These are phyloP conservation scores for Schizothorax lantsangensis DNA, from an alignment of 2,797 vertebrate species.

Conservation along the genomic window DNA sequence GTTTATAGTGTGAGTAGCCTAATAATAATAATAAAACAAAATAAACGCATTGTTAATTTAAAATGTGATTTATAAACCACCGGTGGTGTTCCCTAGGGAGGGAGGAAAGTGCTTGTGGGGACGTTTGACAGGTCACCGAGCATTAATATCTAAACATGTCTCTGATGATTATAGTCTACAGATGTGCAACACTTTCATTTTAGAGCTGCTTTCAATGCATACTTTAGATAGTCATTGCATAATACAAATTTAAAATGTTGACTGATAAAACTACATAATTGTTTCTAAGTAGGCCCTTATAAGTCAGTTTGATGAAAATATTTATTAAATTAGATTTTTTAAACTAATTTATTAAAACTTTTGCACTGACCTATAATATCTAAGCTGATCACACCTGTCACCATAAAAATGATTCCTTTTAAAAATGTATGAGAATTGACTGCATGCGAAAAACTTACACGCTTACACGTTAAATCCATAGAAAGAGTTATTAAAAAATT, in stretches of 20 bases:
- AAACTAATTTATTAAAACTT: too few relatives aligned
- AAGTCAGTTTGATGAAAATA: not conserved
- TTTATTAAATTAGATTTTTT: too few relatives aligned
- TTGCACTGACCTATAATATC: not conserved
- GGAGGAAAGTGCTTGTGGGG: slow-evolving; percentile 64
- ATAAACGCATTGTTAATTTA: not conserved
- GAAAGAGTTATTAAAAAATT: not conserved
- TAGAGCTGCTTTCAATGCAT: slow-evolving; percentile 65
- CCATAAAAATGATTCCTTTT: not conserved
- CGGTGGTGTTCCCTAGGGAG: not conserved
- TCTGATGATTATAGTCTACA: slow-evolving; percentile 67
- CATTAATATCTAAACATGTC: slow-evolving; percentile 67
- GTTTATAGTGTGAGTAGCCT: too few relatives aligned
- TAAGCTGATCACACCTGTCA: not conserved
- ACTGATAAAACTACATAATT: not conserved
- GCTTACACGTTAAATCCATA: not conserved
- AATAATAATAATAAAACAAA: not conserved
- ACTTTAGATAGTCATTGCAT: not conserved
- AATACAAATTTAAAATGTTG: not conserved
- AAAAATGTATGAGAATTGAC: not conserved
- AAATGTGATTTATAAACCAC: not conserved
- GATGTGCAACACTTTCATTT: slow-evolving; percentile 66
- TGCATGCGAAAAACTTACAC: not conserved
- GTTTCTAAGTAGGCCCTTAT: not conserved
- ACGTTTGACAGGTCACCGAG: slow-evolving; percentile 72